phyloP scores from a whole-genome alignment of 2,113 vertebrate species.

The Chamaetylas fuelleborni region DNA sequence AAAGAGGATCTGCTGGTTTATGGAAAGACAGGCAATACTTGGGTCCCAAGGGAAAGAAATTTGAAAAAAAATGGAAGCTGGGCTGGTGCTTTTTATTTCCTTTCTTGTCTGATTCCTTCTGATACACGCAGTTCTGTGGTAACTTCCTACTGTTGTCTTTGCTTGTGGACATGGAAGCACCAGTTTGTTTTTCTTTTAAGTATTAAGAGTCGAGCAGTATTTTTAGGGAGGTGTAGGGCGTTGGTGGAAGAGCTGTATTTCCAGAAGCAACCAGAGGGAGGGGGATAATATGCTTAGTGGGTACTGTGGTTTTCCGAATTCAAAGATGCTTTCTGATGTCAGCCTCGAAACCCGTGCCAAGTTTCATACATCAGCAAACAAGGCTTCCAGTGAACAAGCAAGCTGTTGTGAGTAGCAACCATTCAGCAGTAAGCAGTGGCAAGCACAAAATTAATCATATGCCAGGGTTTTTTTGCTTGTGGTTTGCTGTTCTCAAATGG shows the following conservation, averaged over 20 bases:
- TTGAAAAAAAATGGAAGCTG: neutral
- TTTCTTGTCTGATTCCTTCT: neutral
- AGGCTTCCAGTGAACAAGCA: conserved; percentile 36
- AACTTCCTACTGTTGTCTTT: conserved; percentile 10
- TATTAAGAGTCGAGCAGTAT: neutral
- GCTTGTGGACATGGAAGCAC: neutral
- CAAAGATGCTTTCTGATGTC: conserved; percentile 12
- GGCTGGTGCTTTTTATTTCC: neutral
- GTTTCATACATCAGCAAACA: conserved; percentile 20
- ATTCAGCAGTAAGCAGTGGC: neutral
- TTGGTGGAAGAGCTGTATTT: neutral
- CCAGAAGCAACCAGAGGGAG: neutral
- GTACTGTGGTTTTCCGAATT: neutral
- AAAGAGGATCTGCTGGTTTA: accelerated
- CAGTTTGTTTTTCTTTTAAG: neutral
- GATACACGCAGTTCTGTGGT: neutral
- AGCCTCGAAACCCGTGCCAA: neutral
- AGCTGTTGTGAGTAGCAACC: conserved; percentile 39
- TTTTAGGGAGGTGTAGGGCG: neutral
- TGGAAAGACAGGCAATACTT: neutral
- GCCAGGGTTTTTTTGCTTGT: neutral
- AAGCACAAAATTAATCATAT: neutral
- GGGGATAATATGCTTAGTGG: neutral
- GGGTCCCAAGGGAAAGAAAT: neutral
- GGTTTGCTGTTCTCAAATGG: neutral